phyloP scores from a whole-genome alignment of 2,888 invertebrate species.

The Melangyna quadrimaculata region DNA sequence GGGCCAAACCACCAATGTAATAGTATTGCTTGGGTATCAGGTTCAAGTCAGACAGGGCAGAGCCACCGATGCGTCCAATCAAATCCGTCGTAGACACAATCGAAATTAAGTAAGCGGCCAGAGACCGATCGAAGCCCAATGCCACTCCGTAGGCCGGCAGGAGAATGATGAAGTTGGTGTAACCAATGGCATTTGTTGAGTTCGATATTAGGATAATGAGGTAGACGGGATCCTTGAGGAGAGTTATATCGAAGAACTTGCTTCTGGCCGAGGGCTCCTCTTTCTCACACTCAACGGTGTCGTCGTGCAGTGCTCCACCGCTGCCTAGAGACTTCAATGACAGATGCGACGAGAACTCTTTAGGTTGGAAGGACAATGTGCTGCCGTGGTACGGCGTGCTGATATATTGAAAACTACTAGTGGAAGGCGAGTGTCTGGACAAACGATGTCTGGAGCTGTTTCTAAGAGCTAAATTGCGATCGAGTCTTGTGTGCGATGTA shows the following conservation, averaged over 20 bases:
- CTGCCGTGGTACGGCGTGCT: slow-evolving; percentile 93
- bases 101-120: slow-evolving; percentile 88
- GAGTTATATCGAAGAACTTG: slow-evolving; percentile 87
- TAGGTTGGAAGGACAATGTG: slow-evolving; percentile 89
- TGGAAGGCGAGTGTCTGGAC: slow-evolving; percentile 87
- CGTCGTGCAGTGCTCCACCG: slow-evolving; percentile 76
- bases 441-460: slow-evolving; percentile 81
- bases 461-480: slow-evolving; percentile 73
- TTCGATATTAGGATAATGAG: slow-evolving; percentile 91
- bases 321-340: slow-evolving; percentile 87
- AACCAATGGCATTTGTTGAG: slow-evolving; percentile 92
- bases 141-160: slow-evolving; percentile 89
- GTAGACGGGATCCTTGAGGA: slow-evolving; percentile 90
- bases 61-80: slow-evolving; percentile 92
- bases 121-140: slow-evolving; percentile 86
- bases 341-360: slow-evolving; percentile 89
- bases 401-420: slow-evolving; percentile 91
- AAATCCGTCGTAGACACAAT: slow-evolving; percentile 91
- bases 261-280: slow-evolving; percentile 73
- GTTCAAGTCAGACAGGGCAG: slow-evolving; percentile 90
- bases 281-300: slow-evolving; percentile 74
- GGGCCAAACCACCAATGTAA: slow-evolving; percentile 88
- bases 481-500: slow-evolving; percentile 77
- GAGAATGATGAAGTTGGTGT: slow-evolving; percentile 92
- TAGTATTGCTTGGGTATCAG: slow-evolving; percentile 91